Base-by-base conservation (phyloP, 2,888 invertebrate species). In the Carabus problematicus region DNA sequence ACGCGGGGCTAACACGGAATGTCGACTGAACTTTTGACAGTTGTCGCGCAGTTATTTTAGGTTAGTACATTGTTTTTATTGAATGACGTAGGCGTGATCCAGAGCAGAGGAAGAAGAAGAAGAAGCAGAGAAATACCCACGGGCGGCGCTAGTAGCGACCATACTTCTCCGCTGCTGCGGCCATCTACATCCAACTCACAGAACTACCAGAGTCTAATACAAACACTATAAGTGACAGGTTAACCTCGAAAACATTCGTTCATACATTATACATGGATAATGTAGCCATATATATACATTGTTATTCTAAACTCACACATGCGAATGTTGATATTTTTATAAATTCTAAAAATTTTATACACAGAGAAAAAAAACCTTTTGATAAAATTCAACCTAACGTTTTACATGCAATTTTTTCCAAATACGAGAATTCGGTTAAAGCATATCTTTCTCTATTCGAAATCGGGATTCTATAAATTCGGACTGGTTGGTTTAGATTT, bases 71-170 rank as follows among this genome's bases (percentile, higher is more conserved):
- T n/a, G n/a, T n/a, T n/a, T n/a, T n/a, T n/a, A n/a, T n/a, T 3
- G 6, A 29, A 29, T 29, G 6, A 29, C 56, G 12, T 70, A 86
- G 86, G 85, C 85, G 85, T 86, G 86, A 86, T 86, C 84, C 84
- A 84, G 75, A 78, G 78, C 75, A 80, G 80, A 76, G 74, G 81
- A 76, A 76, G 76, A 64, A 61, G 78, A 75, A 80, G 80, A 76
- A 74, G 81, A 76, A 76, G 75, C 64, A 61, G 71, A 54, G 47
- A 70, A 47, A 45, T 63, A 12, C 18, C 64, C 43, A 29, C 29
- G 29, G 73, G 75, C 74, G 76, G 76, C 72, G 69, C 76, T 70
- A 72, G 75, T 74, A 76, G 76, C 72, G 69, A 62, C 45, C 62
- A 47, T 47, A 78, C 80, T 73, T 80, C 81, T 75, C 75, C 80